Evolutionary conservation across 2,113 vertebrate species (phyloP).

Genomic region (Cyprinodon brontotheroides): DNA sequence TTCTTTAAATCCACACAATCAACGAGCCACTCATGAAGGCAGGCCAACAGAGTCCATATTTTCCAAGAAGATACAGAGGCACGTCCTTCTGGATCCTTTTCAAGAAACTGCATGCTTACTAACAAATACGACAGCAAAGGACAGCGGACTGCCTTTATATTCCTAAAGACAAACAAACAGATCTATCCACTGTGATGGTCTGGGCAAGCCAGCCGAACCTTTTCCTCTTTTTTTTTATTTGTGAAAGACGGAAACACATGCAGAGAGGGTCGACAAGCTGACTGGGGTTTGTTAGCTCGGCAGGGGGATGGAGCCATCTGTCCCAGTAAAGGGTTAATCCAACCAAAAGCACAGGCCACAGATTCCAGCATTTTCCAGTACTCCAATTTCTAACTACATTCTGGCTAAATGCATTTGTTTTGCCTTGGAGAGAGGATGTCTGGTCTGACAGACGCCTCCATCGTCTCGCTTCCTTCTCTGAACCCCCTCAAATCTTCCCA

Average conservation of each 20-base stretch:
- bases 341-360: conserved; percentile 66
- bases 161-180: conserved; percentile 65
- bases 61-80: conserved; percentile 51
- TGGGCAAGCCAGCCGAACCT: conserved; percentile 39
- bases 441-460: neutral
- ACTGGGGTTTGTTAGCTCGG: conserved; percentile 66
- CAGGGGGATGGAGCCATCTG: conserved; percentile 78
- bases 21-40: conserved; percentile 49
- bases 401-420: conserved; percentile 5
- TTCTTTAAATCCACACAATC: conserved; percentile 55
- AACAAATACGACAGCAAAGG: conserved; percentile 26
- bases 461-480: conserved; percentile 10
- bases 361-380: conserved; percentile 79
- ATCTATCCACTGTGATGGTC: conserved; percentile 67
- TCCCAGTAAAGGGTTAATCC: conserved; percentile 85
- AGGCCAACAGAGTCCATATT: conserved; percentile 45
- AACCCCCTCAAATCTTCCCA: conserved; percentile 12
- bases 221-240: conserved; percentile 20
- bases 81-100: conserved; percentile 45
- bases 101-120: conserved; percentile 21
- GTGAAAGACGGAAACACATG: conserved; percentile 29
- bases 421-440: neutral
- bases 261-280: conserved; percentile 50
- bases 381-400: conserved; percentile 65
- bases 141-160: conserved; percentile 55